These are phyloP conservation scores for Calyptommatus sinebrachiatus DNA, from an alignment of 2,113 vertebrate species.

Conservation along the genomic window DNA sequence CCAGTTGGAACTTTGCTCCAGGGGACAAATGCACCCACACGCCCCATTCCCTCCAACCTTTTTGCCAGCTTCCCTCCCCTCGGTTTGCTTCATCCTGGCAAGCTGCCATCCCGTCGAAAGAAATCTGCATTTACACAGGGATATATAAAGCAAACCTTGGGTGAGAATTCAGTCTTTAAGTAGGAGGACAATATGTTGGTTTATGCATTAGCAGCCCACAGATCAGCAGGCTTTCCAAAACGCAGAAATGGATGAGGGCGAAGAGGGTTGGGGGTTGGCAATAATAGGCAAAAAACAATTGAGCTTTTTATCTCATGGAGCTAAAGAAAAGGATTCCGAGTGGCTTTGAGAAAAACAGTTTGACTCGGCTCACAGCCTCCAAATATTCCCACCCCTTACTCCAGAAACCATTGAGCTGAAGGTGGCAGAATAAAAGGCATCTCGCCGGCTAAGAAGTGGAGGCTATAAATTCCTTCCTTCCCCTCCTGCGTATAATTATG, in stretches of 20 bases:
- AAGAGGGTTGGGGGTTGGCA: neutral
- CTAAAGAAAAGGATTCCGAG: neutral
- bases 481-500: conserved; percentile 9
- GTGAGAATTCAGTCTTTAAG: neutral
- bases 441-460: neutral
- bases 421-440: neutral
- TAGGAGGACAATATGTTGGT: conserved; percentile 16
- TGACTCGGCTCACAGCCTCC: neutral
- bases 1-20: neutral
- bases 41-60: neutral
- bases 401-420: neutral
- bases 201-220: neutral
- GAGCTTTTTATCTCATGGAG: neutral
- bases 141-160: conserved; percentile 20
- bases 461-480: conserved; percentile 15
- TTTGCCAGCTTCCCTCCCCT: neutral
- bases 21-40: too few species aligned
- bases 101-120: neutral
- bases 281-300: neutral
- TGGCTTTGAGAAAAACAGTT: neutral
- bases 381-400: neutral
- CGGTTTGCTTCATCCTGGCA: neutral
- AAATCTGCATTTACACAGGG: conserved; percentile 9
- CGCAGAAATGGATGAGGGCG: neutral
- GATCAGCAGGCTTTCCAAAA: neutral